Base-by-base conservation (phyloP, 1,140 invertebrate genomes). In the Neodiprion fabricii region DNA sequence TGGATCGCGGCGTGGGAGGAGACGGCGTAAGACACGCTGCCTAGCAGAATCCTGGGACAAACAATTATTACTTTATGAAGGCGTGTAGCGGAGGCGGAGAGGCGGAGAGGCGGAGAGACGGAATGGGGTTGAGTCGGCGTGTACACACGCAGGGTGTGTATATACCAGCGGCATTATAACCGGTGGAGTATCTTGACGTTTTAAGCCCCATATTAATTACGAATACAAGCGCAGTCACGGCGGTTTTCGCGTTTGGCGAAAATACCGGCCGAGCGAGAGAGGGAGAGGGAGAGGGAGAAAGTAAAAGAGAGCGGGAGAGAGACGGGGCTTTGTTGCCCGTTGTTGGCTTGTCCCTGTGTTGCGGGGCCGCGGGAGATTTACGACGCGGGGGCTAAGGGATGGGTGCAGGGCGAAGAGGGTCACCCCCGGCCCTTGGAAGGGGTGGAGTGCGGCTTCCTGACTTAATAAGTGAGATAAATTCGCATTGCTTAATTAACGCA, bases 391-490 rank as follows among this genome's bases (percentile, higher is more conserved):
- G 10, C 12, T 21, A 61, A 61, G 53, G 53, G 53, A 12, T 61
- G 53, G 53, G 11, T 9, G n/a, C 53, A 17, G 11, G 53, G 28
- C 28, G 28, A 40, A 40, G 28, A 40, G 28, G 28, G 28, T 40
- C 28, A 61, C 11, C 53, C n/a, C 53, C 53, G 53, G 7, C 11
- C 53, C n/a, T 17, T 17, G 53, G 53, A 61, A 61, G 53, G n/a
- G 53, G 53, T 61, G n/a, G 5, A 14, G 53, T 61, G 53, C 53
- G 53, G 53, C 53, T 21, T 69, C 67, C 67, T 69, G 67, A 69
- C 67, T 69, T 69, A 69, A 69, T 69, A 69, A 69, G 67, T 69
- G 67, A 69, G 67, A 69, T 69, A 69, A 69, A 69, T 69, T 69
- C 67, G 9, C 40, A 69, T 69, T 69, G 67, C 40, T 69, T 69